phyloP scores from a whole-genome alignment of 2,113 vertebrate genomes.

The Dascyllus trimaculatus region DNA sequence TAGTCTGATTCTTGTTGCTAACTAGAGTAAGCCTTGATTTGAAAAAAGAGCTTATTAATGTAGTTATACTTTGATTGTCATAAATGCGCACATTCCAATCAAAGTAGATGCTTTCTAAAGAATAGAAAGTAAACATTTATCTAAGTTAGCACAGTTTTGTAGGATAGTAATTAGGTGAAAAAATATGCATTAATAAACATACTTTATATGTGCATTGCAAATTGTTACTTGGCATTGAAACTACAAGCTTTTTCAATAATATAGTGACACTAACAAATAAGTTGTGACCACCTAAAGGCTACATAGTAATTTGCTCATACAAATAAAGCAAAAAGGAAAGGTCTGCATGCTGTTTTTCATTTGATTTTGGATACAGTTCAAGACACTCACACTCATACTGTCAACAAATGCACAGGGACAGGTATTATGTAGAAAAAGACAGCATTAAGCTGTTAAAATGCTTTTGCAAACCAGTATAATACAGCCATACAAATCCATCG shows the following conservation, averaged over 20 bases:
- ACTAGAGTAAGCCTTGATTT: no score
- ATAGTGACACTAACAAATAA: background rate
- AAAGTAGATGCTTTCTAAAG: background rate
- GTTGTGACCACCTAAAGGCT: background rate
- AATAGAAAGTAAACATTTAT: background rate
- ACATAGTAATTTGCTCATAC: background rate
- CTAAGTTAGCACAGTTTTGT: no score
- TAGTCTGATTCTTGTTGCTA: no score
- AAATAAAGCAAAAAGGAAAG: no score
- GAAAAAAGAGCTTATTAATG: background rate
- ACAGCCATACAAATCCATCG: slow-evolving; percentile 42
- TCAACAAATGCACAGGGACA: background rate
- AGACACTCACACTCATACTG: slow-evolving; percentile 1
- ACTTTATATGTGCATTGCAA: no score
- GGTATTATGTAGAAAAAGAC: slow-evolving; percentile 8
- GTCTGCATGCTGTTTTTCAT: no score
- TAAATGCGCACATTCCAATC: background rate
- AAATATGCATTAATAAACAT: no score
- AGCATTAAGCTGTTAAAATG: slow-evolving; percentile 41
- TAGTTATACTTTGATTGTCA: background rate
- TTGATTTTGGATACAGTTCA: background rate
- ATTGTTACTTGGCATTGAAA: no score
- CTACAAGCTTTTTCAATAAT: no score
- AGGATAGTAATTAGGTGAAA: no score
- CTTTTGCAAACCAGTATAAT: slow-evolving; percentile 49